Evolutionary conservation across 2,797 vertebrate species (phyloP), one percentile per base, ranked within the genome.

Genomic region (Pipistrellus nathusii): DNA sequence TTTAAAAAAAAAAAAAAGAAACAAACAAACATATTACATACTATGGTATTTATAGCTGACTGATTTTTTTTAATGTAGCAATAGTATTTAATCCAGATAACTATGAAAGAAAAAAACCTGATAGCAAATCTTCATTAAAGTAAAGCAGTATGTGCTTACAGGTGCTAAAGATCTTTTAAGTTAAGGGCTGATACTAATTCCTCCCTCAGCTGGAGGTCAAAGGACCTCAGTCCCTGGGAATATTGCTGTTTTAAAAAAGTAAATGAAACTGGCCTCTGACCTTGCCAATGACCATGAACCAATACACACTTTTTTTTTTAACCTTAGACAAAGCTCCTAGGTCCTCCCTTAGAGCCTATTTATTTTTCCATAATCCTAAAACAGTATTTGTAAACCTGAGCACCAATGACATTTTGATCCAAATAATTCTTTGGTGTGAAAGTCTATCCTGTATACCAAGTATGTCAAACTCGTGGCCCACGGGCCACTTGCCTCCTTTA

Each of bases 11-110:
- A 57, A 57, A 2, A 27, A 11, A 59, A 23, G 2, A 53, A 20
- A 95, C n/a, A n/a, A n/a, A n/a, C n/a, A n/a, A 78, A 88, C 66
- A 95, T 72, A 21, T 2, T 30, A 84, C 38, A 96, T 71, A 13
- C 3, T 12, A 66, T 5, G 83, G 6, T 35, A 80, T 75, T 84
- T 71, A 72, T n/a, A 85, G 2, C 13, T 83, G 15, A 78, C 55
- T 57, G 20, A 35, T 73, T 12, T 55, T 91, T 84, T 89, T 59
- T 59, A 55, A 55, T 41, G 15, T 27, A 85, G 55, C 44, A 64
- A 59, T 84, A 55, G 44, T 15, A 59, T 87, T 64, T 88, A 71
- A 86, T 23, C 13, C 69, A 97, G 73, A 55, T 78, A 93, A 89
- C 25, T 38, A 51, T 12, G 44, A 88, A 81, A 59, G 35, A n/a